A percentile compares a stretch with the other conserved stretches of the same genome.
phyloP scores from a whole-genome alignment of 2,888 invertebrate species.

The Agriopis aurantiaria region DNA sequence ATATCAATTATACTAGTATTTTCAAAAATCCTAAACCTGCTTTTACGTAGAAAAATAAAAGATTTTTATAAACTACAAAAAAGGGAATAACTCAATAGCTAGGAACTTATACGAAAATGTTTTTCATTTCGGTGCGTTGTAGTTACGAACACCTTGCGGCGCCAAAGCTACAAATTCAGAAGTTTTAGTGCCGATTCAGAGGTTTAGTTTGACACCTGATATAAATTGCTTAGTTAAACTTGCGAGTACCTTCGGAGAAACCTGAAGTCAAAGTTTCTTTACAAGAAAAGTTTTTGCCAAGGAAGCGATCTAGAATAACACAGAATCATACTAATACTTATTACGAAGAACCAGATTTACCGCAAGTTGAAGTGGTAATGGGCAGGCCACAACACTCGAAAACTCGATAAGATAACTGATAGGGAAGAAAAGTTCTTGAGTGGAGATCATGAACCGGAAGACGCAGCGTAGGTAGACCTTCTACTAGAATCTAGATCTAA shows the following conservation, averaged over 20 bases:
- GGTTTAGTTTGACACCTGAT: constrained; percentile 20
- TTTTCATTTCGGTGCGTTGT: constrained; percentile 8
- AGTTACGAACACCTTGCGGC: constrained; percentile 11
- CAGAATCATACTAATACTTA: too few species aligned
- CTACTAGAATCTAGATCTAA: too few species aligned
- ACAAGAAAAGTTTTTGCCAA: neutral
- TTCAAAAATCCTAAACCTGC: too few species aligned
- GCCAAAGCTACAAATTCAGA: constrained; percentile 9
- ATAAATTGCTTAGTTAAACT: constrained; percentile 12
- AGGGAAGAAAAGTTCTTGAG: too few species aligned
- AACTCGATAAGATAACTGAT: too few species aligned
- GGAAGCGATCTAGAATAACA: neutral
- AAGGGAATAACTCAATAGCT: constrained; percentile 3
- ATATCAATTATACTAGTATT: too few species aligned
- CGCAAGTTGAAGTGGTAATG: too few species aligned
- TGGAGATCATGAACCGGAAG: too few species aligned
- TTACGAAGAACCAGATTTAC: too few species aligned
- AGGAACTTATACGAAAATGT: neutral
- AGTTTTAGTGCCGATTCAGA: constrained; percentile 18
- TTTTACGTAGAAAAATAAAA: neutral
- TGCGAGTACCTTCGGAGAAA: constrained; percentile 1
- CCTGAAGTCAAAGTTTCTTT: neutral
- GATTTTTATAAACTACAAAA: neutral
- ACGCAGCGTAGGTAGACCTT: too few species aligned
- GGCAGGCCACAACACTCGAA: too few species aligned